Evolutionary conservation across 2,888 invertebrate genomes (phyloP), one percentile per base, ranked within the genome.

Genomic region (Deroplatys truncata): DNA sequence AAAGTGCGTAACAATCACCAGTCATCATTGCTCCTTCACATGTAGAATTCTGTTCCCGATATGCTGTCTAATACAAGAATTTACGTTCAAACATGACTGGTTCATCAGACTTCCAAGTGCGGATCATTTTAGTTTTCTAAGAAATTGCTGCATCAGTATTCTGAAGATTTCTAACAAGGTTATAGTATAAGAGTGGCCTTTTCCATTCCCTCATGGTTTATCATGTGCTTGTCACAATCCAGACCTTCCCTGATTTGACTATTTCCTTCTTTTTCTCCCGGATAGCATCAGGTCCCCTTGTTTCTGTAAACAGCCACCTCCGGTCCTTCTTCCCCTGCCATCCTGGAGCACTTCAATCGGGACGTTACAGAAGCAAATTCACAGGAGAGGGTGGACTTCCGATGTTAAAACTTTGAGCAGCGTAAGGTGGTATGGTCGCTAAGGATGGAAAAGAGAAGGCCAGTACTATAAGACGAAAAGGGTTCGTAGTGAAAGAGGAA

Each of bases 271-370:
- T 72, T 29, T 72, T 29, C 29, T 82, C 28, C 72, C 28, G 49
- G 86, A 29, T 82, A 35, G 35, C 35, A 5, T 35, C 35, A 35
- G 35, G 43, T 43, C 43, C 43, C 43, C 87, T 83, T 87, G 87
- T 87, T 87, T 87, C 87, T 82, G 87, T 87, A 87, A 87, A 87
- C 87, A 87, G 25, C 56, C 82, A 10, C 86, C 87, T 87, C 83
- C 87, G 87, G 31, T 25, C 28, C 29, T 35, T 83, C 56, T 20
- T 72, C 56, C 56, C 56, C 56, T 56, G 56, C 56, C 56, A 2
- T 56, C 56, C 56, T 20, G 56, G 20, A 72, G 56, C 7, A 72
- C 83, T 83, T 87, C 87, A 87, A 87, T 87, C 43, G 35, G 87
- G 43, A 72, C 87, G 82, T 82, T 87, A 87, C 82, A 82, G 87